Evolutionary conservation across 2,797 vertebrate species (phyloP).

Genomic region (Tinamus major): DNA sequence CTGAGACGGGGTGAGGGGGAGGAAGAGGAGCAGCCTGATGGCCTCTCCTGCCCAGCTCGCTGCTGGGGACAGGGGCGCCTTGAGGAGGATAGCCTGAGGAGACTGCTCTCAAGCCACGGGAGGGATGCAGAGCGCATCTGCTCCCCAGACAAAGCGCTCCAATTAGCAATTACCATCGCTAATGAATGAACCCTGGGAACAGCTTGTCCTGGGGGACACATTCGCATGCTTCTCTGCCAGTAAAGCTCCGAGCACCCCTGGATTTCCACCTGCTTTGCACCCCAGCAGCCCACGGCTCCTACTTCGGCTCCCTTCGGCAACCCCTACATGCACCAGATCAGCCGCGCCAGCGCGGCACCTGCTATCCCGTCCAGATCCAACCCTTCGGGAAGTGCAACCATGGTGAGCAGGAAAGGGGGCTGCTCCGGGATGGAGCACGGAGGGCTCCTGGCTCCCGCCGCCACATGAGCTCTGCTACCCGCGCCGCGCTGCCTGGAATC

Average conservation of each 20-base stretch:
- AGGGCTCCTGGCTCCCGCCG: background rate
- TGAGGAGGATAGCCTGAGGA: no score
- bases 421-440: background rate
- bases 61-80: no score
- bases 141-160: background rate
- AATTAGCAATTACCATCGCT: background rate
- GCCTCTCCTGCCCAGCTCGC: no score
- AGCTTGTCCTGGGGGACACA: background rate
- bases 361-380: rapidly evolving
- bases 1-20: no score
- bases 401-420: rapidly evolving
- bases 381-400: background rate
- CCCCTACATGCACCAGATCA: rapidly evolving
- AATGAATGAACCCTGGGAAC: background rate
- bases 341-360: rapidly evolving
- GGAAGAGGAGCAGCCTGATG: no score
- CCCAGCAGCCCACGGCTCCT: rapidly evolving
- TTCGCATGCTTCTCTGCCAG: background rate
- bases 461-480: background rate
- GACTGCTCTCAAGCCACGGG: no score
- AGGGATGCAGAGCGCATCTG: background rate
- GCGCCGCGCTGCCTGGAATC: conserved; percentile 1
- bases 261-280: background rate
- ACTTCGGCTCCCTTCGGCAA: background rate
- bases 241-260: rapidly evolving